Evolutionary conservation across 2,113 vertebrate species (phyloP), one percentile per base, ranked within the genome.

Genomic region (Tichodroma muraria): DNA sequence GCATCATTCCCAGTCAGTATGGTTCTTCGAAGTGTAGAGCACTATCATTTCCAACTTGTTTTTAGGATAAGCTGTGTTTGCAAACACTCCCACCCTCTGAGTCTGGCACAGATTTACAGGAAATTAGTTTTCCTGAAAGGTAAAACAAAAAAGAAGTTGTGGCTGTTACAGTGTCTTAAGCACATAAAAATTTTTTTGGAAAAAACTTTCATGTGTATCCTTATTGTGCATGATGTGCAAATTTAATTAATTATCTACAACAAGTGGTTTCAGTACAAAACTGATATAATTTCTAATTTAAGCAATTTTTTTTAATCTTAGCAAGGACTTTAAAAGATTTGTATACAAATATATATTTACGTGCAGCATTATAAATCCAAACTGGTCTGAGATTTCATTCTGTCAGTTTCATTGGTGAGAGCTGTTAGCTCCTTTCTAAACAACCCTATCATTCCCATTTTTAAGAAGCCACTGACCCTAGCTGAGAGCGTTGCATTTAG

Each of bases 11-110:
- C 64, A 80, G 50, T 15, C 23, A 13, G 14, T 52, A 38, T 42
- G 6, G 1, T 53, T 91, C 60, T 81, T 79, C 18, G n/a, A n/a
- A n/a, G 0, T 60, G 49, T 59, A 61, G 31, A 80, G 76, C 90
- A 60, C 38, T 85, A 77, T 37, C 1, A 22, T 85, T 95, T 94
- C 68, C 47, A 53, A 37, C 10, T 82, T 93, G 77, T 83, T 96
- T 97, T 95, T 95, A 95, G 92, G 80, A 63, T 54, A 94, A 96
- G 61, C 80, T 80, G 33, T 83, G 54, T 81, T 95, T 94, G 47
- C n/a, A 95, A 95, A 87, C 27, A 37, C 57, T 79, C 50, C 40
- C 20, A 72, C 64, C 27, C 24, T 89, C 66, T 4, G 2, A 91
- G 38, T 56, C 38, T 89, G 84, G 61, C 61, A 65, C 65, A 90